These are phyloP conservation scores for Ceyx erithaca DNA, from an alignment of 2,797 vertebrate species.

Conservation along the genomic window DNA sequence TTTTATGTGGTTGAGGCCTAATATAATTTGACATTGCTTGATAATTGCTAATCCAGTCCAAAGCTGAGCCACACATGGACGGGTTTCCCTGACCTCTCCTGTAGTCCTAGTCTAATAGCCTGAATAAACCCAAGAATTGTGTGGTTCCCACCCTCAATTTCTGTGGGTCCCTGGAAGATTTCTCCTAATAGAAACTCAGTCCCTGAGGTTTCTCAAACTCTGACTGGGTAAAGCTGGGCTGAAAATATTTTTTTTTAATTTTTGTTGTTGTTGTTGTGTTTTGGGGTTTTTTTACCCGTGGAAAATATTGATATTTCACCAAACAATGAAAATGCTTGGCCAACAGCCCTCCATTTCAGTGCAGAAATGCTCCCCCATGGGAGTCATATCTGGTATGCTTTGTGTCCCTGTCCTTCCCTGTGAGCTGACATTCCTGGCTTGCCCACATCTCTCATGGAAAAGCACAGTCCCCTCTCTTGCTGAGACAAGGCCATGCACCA, in stretches of 20 bases:
- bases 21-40: background rate
- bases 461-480: conserved; percentile 12
- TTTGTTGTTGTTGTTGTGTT: background rate
- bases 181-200: background rate
- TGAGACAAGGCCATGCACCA: background rate
- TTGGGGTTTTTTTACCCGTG: conserved; percentile 50
- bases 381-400: conserved; percentile 61
- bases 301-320: conserved; percentile 62
- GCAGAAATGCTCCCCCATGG: conserved; percentile 6
- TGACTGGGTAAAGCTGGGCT: background rate
- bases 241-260: background rate
- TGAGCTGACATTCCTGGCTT: conserved; percentile 57
- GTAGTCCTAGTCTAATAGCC: background rate
- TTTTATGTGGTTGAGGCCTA: background rate
- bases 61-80: background rate
- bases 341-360: conserved; percentile 47
- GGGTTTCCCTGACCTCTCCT: conserved; percentile 10
- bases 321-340: conserved; percentile 67
- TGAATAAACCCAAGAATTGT: background rate
- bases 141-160: background rate
- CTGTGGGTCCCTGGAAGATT: background rate
- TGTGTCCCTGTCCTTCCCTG: conserved; percentile 39
- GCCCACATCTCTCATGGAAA: conserved; percentile 30
- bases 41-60: background rate
- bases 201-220: conserved; percentile 10